Percentiles rank a stretch among this genome's conserved stretches.
Conservation (phyloP, 2,888 invertebrate genomes). For the Eupithecia dodoneata region DNA sequence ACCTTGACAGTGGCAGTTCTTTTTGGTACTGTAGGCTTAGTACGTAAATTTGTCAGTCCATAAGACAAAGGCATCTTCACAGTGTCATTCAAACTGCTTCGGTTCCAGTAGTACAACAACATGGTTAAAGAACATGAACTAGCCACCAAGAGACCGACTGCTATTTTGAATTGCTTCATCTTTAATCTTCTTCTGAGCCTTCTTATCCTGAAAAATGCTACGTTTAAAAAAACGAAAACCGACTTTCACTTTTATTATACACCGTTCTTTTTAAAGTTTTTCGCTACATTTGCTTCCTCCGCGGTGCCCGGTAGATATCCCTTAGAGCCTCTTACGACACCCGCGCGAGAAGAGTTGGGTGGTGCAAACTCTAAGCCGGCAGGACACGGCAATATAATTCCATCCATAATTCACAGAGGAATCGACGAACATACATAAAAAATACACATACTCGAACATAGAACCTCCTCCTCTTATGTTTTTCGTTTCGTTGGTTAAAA, state of each 20-base stretch:
- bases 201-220: slow-evolving; percentile 56
- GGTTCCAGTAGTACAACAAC: slow-evolving; percentile 57
- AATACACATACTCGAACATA: no score
- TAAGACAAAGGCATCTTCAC: slow-evolving; percentile 15
- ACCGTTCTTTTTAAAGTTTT: no score
- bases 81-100: slow-evolving; percentile 33
- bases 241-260: no score
- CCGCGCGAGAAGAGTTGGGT: no score
- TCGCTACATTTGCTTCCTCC: no score
- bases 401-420: no score
- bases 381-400: no score
- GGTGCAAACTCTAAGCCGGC: no score
- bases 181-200: slow-evolving; percentile 54
- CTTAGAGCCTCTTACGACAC: no score
- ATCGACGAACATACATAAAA: no score
- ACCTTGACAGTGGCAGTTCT: background rate
- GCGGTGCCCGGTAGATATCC: no score
- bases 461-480: background rate
- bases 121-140: slow-evolving; percentile 54
- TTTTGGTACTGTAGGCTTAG: slow-evolving; percentile 22
- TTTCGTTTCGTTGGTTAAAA: no score
- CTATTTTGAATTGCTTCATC: slow-evolving; percentile 59
- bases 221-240: background rate
- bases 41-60: background rate
- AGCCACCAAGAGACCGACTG: slow-evolving; percentile 46